Conservation (phyloP, 2,113 vertebrate genomes). For the Dissostichus mawsoni region DNA sequence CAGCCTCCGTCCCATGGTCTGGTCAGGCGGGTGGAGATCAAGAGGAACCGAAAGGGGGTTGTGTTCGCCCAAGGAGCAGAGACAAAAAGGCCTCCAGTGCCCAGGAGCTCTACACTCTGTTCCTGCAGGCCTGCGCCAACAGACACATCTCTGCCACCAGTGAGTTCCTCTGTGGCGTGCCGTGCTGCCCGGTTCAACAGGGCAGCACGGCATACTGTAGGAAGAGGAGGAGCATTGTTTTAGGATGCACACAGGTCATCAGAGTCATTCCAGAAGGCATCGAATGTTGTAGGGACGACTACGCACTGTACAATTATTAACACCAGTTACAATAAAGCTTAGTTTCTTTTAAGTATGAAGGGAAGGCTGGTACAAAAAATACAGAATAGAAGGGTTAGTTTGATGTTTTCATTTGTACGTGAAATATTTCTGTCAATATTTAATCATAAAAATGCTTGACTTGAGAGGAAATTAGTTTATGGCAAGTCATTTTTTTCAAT, state of each 20-base stretch:
- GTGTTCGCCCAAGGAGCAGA: conserved; percentile 85
- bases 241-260: conserved; percentile 15
- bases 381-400: neutral
- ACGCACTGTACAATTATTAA: neutral
- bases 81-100: conserved; percentile 82
- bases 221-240: conserved; percentile 16
- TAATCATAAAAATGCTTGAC: no score
- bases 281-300: neutral
- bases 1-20: conserved; percentile 59
- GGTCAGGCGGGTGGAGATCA: conserved; percentile 81
- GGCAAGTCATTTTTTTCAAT: no score
- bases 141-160: conserved; percentile 84
- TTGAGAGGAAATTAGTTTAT: no score
- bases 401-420: no score
- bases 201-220: neutral
- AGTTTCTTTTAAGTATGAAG: neutral
- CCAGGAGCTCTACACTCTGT: conserved; percentile 83
- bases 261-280: neutral
- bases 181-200: no score
- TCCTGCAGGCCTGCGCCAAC: conserved; percentile 83
- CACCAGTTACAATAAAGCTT: neutral
- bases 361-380: neutral
- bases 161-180: conserved; percentile 65
- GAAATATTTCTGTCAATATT: no score
- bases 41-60: conserved; percentile 84